A percentile compares a stretch with the other conserved stretches of the same genome.
phyloP scores from a whole-genome alignment of 2,888 invertebrate genomes.

The Carterocephalus palaemon region DNA sequence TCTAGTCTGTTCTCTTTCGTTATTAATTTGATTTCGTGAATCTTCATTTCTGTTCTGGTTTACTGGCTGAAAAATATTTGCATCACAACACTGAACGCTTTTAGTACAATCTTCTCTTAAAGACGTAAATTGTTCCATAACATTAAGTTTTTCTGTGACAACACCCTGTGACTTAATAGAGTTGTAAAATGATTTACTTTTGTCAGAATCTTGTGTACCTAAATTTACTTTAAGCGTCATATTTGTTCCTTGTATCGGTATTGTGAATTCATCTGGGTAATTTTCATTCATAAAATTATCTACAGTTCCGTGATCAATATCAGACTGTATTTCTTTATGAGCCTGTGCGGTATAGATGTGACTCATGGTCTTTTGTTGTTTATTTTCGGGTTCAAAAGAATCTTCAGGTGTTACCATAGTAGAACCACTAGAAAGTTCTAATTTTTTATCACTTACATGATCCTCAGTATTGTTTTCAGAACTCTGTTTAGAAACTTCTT shows the following conservation, averaged over 20 bases:
- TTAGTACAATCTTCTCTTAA: conserved; percentile 51
- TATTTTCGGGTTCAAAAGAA: conserved; percentile 7
- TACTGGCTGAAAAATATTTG: conserved; percentile 33
- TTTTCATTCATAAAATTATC: conserved; percentile 17
- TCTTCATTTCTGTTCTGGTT: conserved; percentile 23
- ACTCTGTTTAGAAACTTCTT: conserved; percentile 35
- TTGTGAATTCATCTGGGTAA: conserved; percentile 46
- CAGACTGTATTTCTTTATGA: conserved; percentile 35
- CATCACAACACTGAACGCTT: conserved; percentile 46
- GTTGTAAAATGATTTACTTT: conserved; percentile 18
- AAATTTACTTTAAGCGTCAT: conserved; percentile 59
- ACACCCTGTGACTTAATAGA: conserved; percentile 34
- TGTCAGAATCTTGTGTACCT: conserved; percentile 27
- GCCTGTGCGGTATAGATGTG: conserved; percentile 13
- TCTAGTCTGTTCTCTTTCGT: too few species aligned
- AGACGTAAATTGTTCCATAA: conserved; percentile 47
- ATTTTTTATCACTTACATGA: neutral
- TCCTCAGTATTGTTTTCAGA: conserved; percentile 21
- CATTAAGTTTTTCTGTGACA: conserved; percentile 39
- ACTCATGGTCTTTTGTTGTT: conserved; percentile 1
- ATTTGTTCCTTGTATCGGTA: conserved; percentile 68
- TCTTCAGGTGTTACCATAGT: conserved; percentile 12
- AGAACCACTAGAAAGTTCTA: neutral
- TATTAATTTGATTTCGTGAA: too few species aligned
- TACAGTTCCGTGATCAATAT: conserved; percentile 11